Percentiles rank a stretch among this genome's conserved stretches.
phyloP scores from a whole-genome alignment of 92 coral and sea anemone species.

The Actinostola sp. region DNA sequence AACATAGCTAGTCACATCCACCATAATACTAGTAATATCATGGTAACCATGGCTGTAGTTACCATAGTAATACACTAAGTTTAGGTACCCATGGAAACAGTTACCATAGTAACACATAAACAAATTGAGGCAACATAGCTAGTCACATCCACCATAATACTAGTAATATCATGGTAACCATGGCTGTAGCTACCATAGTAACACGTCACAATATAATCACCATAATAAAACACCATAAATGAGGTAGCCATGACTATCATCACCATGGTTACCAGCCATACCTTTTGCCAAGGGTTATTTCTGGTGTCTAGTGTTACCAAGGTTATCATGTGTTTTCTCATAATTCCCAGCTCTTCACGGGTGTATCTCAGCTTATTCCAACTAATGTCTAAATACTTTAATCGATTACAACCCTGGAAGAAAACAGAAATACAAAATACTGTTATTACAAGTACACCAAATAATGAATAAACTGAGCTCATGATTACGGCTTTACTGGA shows the following conservation, averaged over 20 bases:
- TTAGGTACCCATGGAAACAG: too few species aligned
- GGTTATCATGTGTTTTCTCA: constrained; percentile 85
- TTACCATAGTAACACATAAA: too few species aligned
- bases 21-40: too few species aligned
- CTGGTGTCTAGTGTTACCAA: constrained; percentile 78
- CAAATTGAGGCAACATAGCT: too few species aligned
- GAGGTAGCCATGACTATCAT: background rate
- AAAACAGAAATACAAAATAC: background rate
- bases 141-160: too few species aligned
- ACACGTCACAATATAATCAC: too few species aligned
- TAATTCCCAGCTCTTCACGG: constrained; percentile 89
- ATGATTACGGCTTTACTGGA: background rate
- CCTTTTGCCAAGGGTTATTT: constrained; percentile 95
- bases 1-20: too few species aligned
- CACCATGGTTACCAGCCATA: constrained; percentile 8
- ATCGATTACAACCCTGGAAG: constrained; percentile 71
- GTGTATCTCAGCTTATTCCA: constrained; percentile 84
- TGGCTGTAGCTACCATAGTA: too few species aligned
- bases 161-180: too few species aligned
- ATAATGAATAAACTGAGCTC: too few species aligned
- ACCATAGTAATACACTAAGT: too few species aligned
- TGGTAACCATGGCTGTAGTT: too few species aligned
- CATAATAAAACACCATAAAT: background rate
- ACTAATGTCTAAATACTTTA: constrained; percentile 81
- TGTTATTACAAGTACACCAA: background rate